A percentile compares a stretch with the other conserved stretches of the same genome.
Evolutionary conservation across 2,797 vertebrate species (phyloP).

Genomic region (Ibycter americanus): DNA sequence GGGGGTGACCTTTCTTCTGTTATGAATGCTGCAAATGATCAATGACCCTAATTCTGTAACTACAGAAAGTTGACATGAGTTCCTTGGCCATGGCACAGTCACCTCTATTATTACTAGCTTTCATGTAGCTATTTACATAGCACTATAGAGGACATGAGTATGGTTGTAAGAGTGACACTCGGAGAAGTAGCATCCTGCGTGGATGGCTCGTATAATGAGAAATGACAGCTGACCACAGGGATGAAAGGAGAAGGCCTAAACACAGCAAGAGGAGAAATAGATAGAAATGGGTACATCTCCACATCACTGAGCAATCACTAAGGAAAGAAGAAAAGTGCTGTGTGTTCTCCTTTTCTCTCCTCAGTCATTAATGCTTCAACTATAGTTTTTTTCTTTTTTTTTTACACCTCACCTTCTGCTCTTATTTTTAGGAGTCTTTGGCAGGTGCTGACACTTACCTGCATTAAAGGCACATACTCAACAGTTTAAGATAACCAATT

Average conservation of each 20-base stretch:
- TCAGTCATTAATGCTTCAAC: background rate
- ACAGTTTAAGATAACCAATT: background rate
- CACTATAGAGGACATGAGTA: background rate
- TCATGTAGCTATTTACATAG: background rate
- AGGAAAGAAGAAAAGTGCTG: background rate
- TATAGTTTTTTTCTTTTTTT: background rate
- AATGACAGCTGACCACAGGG: slow-evolving; percentile 1
- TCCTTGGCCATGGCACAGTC: background rate
- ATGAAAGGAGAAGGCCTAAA: background rate
- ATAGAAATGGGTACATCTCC: background rate
- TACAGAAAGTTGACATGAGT: background rate
- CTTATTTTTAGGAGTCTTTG: background rate
- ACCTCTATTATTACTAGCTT: background rate
- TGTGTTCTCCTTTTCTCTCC: background rate
- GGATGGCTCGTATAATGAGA: background rate
- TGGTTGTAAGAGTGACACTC: background rate
- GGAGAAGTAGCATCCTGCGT: background rate
- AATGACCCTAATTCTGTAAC: background rate
- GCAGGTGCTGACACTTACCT: background rate
- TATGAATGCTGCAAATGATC: background rate
- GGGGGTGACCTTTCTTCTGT: background rate
- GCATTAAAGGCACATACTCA: background rate
- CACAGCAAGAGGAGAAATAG: background rate
- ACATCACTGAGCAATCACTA: background rate
- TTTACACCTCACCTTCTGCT: accelerated